Evolutionary conservation across 2,113 vertebrate genomes (phyloP), one percentile per base, ranked within the genome.

Genomic region (Nycticebus coucang): DNA sequence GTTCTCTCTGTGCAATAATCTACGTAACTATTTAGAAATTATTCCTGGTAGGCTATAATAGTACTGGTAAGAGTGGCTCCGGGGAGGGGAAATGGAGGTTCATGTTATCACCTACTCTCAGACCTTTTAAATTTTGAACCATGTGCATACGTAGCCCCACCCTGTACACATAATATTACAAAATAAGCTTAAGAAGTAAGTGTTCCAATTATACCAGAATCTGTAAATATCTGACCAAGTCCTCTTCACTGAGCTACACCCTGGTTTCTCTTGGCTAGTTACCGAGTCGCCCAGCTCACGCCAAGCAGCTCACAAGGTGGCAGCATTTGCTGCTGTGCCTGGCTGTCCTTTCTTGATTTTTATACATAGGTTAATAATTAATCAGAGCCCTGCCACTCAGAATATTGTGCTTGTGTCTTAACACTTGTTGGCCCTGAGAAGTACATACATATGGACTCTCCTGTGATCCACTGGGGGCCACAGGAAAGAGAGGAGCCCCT

Each of bases 291-390:
- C 4, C 22, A 4, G 55, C 19, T 35, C 37, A 35, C 35, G 50
- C 35, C 12, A 50, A n/a, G 45, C 41, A 66, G 37, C 64, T 92
- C 94, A 95, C 68, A 78, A 97, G 97, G 94, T 82, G 97, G 97
- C 96, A 95, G 95, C 79, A 96, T 35, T 89, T 45, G 45, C 77
- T 78, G 17, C 33, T 3, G 21, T 14, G 59, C 35, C 18, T 0
- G 24, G 2, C 81, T 41, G 45, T 21, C 60, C 18, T 75, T n/a
- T 75, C 57, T 41, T 64, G 87, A 87, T 41, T 94, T 94, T 94
- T 55, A 60, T 4, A 64, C 30, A 72, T 14, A 86, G 57, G 69
- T 95, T 92, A 96, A 92, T 95, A 93, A 96, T 94, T 91, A 79
- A 95, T 83, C 57, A 68, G 11, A 60, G 64, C 37, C 37, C 8